Percentiles rank a stretch among this genome's conserved stretches.
Evolutionary conservation across 2,888 invertebrate genomes (phyloP).

Genomic region (Acanthosoma haemorrhoidale): DNA sequence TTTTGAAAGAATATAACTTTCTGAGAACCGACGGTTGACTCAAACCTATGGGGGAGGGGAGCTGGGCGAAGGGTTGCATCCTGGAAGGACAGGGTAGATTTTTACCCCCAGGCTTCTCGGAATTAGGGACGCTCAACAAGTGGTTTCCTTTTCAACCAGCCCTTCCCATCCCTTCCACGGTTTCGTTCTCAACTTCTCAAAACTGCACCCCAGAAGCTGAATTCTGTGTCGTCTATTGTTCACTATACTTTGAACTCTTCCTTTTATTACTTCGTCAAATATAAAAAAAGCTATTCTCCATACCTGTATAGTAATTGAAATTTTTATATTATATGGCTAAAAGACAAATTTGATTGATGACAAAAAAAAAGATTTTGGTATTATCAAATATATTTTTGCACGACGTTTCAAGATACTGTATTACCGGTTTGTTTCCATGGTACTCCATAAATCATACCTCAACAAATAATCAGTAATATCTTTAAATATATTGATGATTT

Average conservation of each 20-base stretch:
- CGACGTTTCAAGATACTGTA: no score
- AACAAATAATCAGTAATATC: no score
- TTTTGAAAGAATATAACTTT: no score
- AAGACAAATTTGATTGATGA: no score
- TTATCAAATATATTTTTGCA: no score
- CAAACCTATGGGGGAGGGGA: no score
- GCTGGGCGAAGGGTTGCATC: not conserved
- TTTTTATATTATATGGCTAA: not conserved
- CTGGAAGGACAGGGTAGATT: not conserved
- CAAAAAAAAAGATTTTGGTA: no score
- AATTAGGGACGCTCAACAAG: constrained; percentile 12
- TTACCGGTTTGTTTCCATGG: no score
- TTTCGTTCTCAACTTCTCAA: not conserved
- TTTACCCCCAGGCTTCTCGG: not conserved
- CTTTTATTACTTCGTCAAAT: not conserved
- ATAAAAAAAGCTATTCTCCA: not conserved
- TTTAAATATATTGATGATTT: no score
- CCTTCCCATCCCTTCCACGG: not conserved
- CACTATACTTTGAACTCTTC: not conserved
- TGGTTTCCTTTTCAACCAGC: not conserved
- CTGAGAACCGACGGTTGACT: no score
- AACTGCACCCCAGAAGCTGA: not conserved
- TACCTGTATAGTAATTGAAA: not conserved
- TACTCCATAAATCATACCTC: no score
- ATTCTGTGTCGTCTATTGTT: not conserved